Evolutionary conservation across 2,797 vertebrate species (phyloP).

Genomic region (Poeciliopsis turneri): DNA sequence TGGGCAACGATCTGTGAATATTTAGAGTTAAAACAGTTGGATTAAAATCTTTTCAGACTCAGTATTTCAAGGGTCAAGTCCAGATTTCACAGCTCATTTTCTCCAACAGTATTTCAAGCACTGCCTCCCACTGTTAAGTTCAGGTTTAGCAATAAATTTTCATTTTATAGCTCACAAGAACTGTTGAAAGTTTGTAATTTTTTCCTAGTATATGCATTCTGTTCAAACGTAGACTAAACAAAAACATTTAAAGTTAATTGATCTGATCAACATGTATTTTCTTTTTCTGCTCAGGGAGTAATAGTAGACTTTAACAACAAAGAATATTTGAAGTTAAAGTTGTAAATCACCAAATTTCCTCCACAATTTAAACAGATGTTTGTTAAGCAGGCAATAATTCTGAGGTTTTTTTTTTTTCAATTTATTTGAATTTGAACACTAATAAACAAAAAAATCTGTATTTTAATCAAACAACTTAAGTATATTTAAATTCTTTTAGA

Average conservation of each 20-base stretch:
- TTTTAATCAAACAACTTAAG: neutral
- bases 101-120: neutral
- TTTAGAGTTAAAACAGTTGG: neutral
- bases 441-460: neutral
- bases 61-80: neutral
- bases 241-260: neutral
- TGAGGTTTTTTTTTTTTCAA: neutral
- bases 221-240: neutral
- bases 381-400: neutral
- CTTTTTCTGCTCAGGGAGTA: neutral
- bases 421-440: neutral
- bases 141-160: neutral
- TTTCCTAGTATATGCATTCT: neutral
- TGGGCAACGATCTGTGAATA: neutral
- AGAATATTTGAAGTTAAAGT: neutral
- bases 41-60: neutral
- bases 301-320: neutral
- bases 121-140: neutral
- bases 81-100: neutral
- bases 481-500: neutral
- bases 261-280: neutral
- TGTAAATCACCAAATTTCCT: neutral
- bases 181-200: neutral
- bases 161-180: neutral
- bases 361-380: neutral